Evolutionary conservation across 2,797 vertebrate species (phyloP).

Genomic region (Heteromormyrus szaboi): DNA sequence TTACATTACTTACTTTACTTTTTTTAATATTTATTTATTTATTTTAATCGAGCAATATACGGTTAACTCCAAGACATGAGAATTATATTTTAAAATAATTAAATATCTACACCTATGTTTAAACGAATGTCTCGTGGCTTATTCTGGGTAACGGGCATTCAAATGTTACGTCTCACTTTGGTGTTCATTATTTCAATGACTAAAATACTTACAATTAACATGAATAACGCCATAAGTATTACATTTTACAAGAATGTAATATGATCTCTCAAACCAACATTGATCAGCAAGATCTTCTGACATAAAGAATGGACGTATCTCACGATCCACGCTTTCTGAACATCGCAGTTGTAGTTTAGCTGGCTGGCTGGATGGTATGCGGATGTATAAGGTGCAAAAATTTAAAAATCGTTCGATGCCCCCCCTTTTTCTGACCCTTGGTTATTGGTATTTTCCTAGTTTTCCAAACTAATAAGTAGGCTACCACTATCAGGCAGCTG

Average conservation of each 20-base stretch:
- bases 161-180: neutral
- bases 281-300: neutral
- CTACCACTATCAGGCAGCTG: slow-evolving; percentile 85
- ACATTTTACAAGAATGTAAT: neutral
- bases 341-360: neutral
- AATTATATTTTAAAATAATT: neutral
- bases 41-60: neutral
- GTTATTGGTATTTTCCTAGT: slow-evolving; percentile 99
- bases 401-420: neutral
- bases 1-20: neutral
- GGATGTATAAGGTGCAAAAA: neutral
- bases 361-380: neutral
- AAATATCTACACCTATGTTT: neutral
- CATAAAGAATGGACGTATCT: neutral
- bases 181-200: neutral
- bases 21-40: neutral
- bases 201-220: neutral
- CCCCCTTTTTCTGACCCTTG: slow-evolving; percentile 67
- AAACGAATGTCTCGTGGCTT: neutral
- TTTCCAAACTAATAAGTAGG: slow-evolving; percentile 98
- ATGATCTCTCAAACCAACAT: neutral
- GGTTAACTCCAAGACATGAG: neutral
- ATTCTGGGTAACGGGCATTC: neutral
- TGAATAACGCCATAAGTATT: neutral
- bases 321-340: neutral